Evolutionary conservation across 2,888 invertebrate species (phyloP).

Genomic region (Lasiommata megera): DNA sequence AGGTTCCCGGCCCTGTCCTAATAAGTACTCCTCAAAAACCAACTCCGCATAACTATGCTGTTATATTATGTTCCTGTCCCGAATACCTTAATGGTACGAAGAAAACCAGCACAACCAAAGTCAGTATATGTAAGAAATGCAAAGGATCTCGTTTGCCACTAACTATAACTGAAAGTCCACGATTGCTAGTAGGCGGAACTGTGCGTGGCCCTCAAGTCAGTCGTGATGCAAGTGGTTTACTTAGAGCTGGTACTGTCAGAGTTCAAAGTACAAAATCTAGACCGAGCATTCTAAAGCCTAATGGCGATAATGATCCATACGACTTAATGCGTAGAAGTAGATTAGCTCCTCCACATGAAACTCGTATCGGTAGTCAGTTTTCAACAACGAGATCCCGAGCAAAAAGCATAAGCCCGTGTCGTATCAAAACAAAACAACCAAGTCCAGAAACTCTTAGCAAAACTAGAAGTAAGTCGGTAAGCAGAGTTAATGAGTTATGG

Average conservation of each 20-base stretch:
- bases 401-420: slow-evolving; percentile 81
- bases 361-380: slow-evolving; percentile 77
- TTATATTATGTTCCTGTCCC: slow-evolving; percentile 90
- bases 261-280: slow-evolving; percentile 82
- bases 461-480: slow-evolving; percentile 73
- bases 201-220: slow-evolving; percentile 78
- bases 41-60: slow-evolving; percentile 84
- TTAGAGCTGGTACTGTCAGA: slow-evolving; percentile 84
- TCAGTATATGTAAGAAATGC: slow-evolving; percentile 91
- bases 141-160: slow-evolving; percentile 89
- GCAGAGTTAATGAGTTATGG: slow-evolving; percentile 73
- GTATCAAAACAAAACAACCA: slow-evolving; percentile 77
- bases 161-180: slow-evolving; percentile 82
- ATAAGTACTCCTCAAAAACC: slow-evolving; percentile 80
- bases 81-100: slow-evolving; percentile 90
- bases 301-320: slow-evolving; percentile 86
- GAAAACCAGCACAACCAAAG: slow-evolving; percentile 86
- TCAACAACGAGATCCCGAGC: slow-evolving; percentile 72
- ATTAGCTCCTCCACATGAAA: slow-evolving; percentile 83
- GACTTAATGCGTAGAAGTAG: slow-evolving; percentile 91
- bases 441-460: slow-evolving; percentile 66
- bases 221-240: slow-evolving; percentile 68
- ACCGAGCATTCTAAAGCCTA: slow-evolving; percentile 84
- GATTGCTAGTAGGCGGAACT: slow-evolving; percentile 81
- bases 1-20: slow-evolving; percentile 69